Conservation (phyloP, 2,797 vertebrate species). For the Chanos chanos region DNA sequence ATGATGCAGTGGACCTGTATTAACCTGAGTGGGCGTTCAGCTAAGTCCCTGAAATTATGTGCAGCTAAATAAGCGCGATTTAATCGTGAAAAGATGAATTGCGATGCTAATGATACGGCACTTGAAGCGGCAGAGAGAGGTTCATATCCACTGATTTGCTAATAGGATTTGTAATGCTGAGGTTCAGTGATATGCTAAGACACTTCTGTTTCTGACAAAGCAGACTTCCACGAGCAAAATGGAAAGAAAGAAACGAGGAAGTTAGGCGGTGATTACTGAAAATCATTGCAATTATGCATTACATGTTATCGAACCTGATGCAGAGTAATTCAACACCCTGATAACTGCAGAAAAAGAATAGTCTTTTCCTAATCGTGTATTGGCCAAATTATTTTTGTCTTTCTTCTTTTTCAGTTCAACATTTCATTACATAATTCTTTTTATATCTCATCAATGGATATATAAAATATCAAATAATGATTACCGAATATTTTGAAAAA, state of each 20-base stretch:
- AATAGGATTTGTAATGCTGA: constrained; percentile 94
- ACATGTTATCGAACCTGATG: constrained; percentile 48
- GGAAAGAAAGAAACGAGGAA: constrained; percentile 34
- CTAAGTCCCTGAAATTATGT: constrained; percentile 57
- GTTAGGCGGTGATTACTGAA: constrained; percentile 60
- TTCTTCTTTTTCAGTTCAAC: constrained; percentile 3
- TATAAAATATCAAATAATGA: background rate
- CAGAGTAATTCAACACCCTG: constrained; percentile 55
- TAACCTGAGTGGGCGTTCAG: constrained; percentile 7
- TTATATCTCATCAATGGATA: background rate
- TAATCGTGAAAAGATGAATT: constrained; percentile 82
- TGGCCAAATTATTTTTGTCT: constrained; percentile 23
- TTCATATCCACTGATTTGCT: constrained; percentile 88
- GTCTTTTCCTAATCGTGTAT: constrained; percentile 52
- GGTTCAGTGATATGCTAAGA: constrained; percentile 72
- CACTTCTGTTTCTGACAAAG: constrained; percentile 50
- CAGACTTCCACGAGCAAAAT: constrained; percentile 34
- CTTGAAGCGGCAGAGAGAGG: constrained; percentile 82
- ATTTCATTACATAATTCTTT: background rate
- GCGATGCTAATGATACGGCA: constrained; percentile 83
- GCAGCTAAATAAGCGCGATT: constrained; percentile 73
- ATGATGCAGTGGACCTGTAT: background rate
- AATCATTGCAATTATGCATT: constrained; percentile 52
- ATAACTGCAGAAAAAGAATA: constrained; percentile 62
- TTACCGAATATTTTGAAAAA: background rate